Base-by-base conservation (phyloP, 2,797 vertebrate species). In the Sebastes wilsoni region DNA sequence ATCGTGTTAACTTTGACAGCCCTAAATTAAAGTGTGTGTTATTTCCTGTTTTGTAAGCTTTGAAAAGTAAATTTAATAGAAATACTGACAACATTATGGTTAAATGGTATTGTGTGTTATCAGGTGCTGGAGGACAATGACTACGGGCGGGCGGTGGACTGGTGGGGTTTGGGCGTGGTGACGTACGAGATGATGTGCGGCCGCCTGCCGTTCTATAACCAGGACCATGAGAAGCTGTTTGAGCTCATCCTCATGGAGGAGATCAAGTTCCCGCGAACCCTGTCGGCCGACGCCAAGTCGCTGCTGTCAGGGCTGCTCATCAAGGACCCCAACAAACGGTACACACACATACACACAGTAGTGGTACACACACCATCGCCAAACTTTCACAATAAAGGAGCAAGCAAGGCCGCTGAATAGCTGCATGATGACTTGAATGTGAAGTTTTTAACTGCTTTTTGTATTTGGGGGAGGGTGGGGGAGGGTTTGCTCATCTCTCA, bases 151-250 rank as follows among this genome's bases (percentile, higher is more conserved):
- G 98, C 98, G 22, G 98, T 99, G 92, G 98, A 99, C 94, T 99
- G 98, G 98, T 99, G 98, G 98, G 98, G 98, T 69, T 90, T 99
- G 66, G 98, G 98, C 27, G 98, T 99, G 87, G 98, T 99, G 79
- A 99, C 97, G 95, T 99, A 99, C 76, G 98, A 99, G 91, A 99
- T 99, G 98, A 99, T 99, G 98, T 99, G 98, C 64, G 98, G 98
- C 83, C 96, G 98, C 76, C 93, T 99, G 84, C 98, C 98, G 0
- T 99, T 99, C 95, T 99, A 99, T 94, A 99, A 99, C 94, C 98
- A 99, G 94, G 98, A 99, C 93, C 98, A 99, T 28, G 98, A 99
- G 95, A 99, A 99, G 88, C 96, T 99, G 74, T 99, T 99, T 85
- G 98, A 99, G 92, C 95, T 99, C 70, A 99, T 99, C 90, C 94